Evolutionary conservation across 92 coral and sea anemone genomes (phyloP).

Genomic region (Palythoa grandis): DNA sequence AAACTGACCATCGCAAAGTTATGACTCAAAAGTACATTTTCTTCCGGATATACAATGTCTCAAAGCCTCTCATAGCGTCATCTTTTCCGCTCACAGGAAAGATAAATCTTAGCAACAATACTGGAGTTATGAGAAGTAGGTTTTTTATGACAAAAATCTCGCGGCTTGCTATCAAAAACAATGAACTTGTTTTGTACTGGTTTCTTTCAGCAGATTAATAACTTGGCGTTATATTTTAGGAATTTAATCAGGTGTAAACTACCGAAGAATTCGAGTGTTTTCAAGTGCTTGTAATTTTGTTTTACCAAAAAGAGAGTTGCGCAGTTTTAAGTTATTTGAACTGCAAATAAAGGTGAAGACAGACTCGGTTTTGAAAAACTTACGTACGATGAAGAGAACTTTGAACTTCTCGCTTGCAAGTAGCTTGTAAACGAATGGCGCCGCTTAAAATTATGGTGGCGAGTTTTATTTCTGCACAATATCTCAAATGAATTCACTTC

Average conservation of each 20-base stretch:
- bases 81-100: constrained; percentile 34
- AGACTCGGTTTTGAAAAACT: too few relatives aligned
- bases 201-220: neutral
- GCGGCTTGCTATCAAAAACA: constrained; percentile 10
- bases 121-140: constrained; percentile 24
- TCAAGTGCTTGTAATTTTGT: too few relatives aligned
- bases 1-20: constrained; percentile 10
- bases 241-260: neutral
- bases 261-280: neutral
- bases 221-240: neutral
- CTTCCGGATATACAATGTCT: constrained; percentile 18
- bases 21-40: neutral
- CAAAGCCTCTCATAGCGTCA: neutral
- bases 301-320: too few relatives aligned
- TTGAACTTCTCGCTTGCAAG: neutral
- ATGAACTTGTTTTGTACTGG: neutral
- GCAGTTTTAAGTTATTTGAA: too few relatives aligned
- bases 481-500: neutral
- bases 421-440: constrained; percentile 2
- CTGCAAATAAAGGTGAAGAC: too few relatives aligned
- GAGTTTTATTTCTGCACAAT: constrained; percentile 21
- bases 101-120: neutral
- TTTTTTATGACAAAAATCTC: neutral
- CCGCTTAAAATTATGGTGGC: neutral
- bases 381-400: too few relatives aligned